These are phyloP conservation scores for Sebastes paucispinis DNA, from an alignment of 2,797 vertebrate species.

Conservation along the genomic window DNA sequence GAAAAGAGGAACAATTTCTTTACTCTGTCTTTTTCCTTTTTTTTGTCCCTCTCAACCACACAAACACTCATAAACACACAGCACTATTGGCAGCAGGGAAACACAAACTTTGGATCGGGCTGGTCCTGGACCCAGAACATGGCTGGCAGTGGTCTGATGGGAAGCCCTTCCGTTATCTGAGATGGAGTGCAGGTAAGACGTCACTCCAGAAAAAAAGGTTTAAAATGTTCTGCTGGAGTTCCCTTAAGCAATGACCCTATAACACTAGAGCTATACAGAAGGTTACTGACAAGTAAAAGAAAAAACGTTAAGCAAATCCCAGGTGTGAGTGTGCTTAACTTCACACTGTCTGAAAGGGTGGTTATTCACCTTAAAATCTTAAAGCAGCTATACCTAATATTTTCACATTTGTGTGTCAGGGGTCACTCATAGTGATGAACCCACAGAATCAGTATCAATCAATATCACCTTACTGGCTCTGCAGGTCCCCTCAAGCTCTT, in stretches of 20 bases:
- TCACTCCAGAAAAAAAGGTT: background rate
- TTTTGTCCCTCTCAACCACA: conserved; percentile 4
- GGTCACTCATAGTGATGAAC: background rate
- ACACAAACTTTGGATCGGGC: conserved; percentile 87
- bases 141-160: conserved; percentile 92
- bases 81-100: conserved; percentile 43
- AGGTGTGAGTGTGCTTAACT: background rate
- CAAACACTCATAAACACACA: conserved; percentile 39
- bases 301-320: background rate
- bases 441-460: background rate
- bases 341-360: background rate
- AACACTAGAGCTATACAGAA: background rate
- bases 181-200: conserved; percentile 88
- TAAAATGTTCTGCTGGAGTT: background rate
- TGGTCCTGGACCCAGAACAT: conserved; percentile 85
- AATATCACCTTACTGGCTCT: background rate
- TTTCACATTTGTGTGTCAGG: background rate
- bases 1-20: conserved; percentile 47
- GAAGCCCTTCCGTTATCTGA: conserved; percentile 89
- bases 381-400: background rate
- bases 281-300: background rate
- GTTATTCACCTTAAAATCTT: background rate
- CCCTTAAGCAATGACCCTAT: background rate
- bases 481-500: background rate
- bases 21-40: conserved; percentile 8